These are phyloP conservation scores for Horisme vitalbata DNA, from an alignment of 2,888 invertebrate species.

Conservation along the genomic window DNA sequence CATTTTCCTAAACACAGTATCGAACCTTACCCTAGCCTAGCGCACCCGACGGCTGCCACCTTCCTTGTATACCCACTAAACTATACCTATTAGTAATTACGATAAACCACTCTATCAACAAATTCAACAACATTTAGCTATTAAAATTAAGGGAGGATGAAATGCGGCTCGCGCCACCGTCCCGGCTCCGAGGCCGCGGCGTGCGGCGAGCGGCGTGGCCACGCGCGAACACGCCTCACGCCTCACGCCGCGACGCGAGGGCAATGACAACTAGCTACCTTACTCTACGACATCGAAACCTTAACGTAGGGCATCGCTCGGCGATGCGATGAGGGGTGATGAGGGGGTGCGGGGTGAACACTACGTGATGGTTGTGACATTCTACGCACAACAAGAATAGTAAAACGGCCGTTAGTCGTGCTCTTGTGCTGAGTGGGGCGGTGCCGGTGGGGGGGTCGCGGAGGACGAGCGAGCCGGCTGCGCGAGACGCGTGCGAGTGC, in stretches of 20 bases:
- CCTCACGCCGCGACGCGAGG: conserved; percentile 37
- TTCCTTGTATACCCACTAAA: conserved; percentile 65
- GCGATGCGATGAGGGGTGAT: conserved; percentile 18
- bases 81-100: conserved; percentile 67
- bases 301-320: conserved; percentile 22
- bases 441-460: conserved; percentile 1
- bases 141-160: conserved; percentile 73
- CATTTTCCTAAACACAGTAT: conserved; percentile 72
- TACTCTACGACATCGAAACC: conserved; percentile 20
- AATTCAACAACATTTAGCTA: conserved; percentile 82
- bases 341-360: conserved; percentile 26
- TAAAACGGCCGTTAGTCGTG: conserved; percentile 20
- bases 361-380: conserved; percentile 18
- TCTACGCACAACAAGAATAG: conserved; percentile 23
- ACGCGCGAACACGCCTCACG: conserved; percentile 2
- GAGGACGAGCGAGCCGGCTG: conserved; percentile 1
- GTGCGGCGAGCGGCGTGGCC: background rate
- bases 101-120: conserved; percentile 80
- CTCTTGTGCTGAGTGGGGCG: too few relatives aligned
- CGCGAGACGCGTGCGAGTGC: too few relatives aligned
- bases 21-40: conserved; percentile 67
- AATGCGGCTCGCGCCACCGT: conserved; percentile 41
- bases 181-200: conserved; percentile 5
- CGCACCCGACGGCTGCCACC: conserved; percentile 68
- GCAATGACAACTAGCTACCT: conserved; percentile 31